Conservation (phyloP, 2,797 vertebrate genomes). For the Propithecus perrieri region DNA sequence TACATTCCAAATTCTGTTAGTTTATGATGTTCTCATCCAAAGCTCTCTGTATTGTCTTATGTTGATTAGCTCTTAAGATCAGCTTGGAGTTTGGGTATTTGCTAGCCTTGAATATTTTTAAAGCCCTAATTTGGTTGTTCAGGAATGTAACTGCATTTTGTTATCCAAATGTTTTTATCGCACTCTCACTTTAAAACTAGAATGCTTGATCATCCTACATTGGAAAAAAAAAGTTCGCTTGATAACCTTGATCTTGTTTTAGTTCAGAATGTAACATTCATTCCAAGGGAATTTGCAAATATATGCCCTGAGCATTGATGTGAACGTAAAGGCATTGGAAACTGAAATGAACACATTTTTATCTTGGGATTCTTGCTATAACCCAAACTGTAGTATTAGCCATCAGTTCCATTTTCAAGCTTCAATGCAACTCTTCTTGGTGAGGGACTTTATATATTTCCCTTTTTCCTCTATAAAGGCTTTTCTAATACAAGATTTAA, state of each 20-base stretch:
- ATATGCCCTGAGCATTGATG: background rate
- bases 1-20: slow-evolving; percentile 15
- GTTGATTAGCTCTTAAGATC: slow-evolving; percentile 4
- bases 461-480: background rate
- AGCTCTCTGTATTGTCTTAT: background rate
- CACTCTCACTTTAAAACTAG: background rate
- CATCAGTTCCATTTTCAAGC: slow-evolving; percentile 41
- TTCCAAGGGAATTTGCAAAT: background rate
- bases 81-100: background rate
- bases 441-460: slow-evolving; percentile 15
- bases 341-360: background rate
- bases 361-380: background rate
- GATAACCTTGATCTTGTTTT: background rate
- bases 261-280: background rate
- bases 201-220: background rate
- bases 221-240: background rate
- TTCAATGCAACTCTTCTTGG: background rate
- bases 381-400: background rate
- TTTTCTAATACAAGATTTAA: slow-evolving; percentile 50
- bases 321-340: background rate
- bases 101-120: background rate
- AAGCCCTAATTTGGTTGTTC: background rate
- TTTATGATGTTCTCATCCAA: background rate
- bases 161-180: background rate
- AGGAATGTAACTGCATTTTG: background rate